Percentiles rank a stretch among this genome's conserved stretches.
Conservation (phyloP, 2,888 invertebrate genomes). For the Salpingus planirostris region DNA sequence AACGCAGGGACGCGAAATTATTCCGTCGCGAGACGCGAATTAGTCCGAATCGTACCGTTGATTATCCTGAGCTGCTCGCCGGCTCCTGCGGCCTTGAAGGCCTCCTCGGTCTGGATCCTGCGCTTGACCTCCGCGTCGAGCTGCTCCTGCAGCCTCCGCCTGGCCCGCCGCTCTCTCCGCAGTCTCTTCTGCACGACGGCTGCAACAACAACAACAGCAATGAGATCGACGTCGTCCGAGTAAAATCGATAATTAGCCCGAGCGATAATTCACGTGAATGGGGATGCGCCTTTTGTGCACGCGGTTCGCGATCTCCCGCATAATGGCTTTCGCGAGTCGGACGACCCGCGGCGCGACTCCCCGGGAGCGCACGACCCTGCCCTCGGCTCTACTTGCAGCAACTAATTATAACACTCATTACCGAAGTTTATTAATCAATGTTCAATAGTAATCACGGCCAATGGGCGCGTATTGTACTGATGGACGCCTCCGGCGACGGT, state of each 20-base stretch:
- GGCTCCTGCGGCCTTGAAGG: conserved; percentile 67
- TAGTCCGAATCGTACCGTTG: conserved; percentile 52
- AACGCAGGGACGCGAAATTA: neutral
- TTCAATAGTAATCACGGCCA: conserved; percentile 36
- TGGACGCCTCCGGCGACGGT: conserved; percentile 16
- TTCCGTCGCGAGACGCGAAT: neutral
- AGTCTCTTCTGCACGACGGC: conserved; percentile 83
- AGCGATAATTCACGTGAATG: no score
- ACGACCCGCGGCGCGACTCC: conserved; percentile 17
- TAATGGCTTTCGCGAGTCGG: conserved; percentile 6
- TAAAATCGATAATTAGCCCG: no score
- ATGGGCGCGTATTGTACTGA: conserved; percentile 29
- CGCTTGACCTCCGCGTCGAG: conserved; percentile 72
- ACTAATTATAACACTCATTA: conserved; percentile 44
- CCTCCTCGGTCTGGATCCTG: conserved; percentile 71
- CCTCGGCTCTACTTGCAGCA: conserved; percentile 26
- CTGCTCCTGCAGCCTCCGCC: conserved; percentile 78
- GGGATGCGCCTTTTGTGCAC: no score
- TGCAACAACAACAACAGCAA: conserved; percentile 45
- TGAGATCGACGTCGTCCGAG: no score
- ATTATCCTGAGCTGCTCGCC: conserved; percentile 71
- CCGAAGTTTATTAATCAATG: conserved; percentile 44
- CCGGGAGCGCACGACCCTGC: conserved; percentile 22
- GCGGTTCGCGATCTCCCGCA: no score
- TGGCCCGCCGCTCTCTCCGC: conserved; percentile 76